Evolutionary conservation across 2,797 vertebrate species (phyloP).

Genomic region (Ataeniobius toweri): DNA sequence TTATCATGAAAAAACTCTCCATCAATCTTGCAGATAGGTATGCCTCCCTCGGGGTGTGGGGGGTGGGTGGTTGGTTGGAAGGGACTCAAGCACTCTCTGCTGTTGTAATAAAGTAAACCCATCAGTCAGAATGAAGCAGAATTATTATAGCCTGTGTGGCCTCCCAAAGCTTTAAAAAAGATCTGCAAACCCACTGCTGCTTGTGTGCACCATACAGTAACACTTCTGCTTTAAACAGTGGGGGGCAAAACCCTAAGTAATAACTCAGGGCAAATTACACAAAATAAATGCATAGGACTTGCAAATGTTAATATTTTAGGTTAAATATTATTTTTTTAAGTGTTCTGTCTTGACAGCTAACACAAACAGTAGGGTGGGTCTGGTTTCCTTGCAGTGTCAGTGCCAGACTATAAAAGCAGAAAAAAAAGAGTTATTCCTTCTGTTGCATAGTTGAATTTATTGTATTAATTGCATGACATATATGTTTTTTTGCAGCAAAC

Average conservation of each 20-base stretch:
- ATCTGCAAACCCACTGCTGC: conserved; percentile 60
- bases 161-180: conserved; percentile 51
- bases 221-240: conserved; percentile 40
- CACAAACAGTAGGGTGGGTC: no score
- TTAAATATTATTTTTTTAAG: no score
- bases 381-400: no score
- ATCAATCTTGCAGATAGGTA: conserved; percentile 79
- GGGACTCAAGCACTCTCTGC: conserved; percentile 59
- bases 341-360: no score
- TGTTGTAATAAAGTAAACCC: conserved; percentile 75
- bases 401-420: neutral
- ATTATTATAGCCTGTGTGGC: conserved; percentile 69
- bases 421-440: neutral
- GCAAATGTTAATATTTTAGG: no score
- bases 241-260: conserved; percentile 41
- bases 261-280: neutral
- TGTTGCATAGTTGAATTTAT: neutral
- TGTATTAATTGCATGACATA: neutral
- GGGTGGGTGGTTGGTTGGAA: neutral
- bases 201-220: conserved; percentile 49
- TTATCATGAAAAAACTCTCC: conserved; percentile 65
- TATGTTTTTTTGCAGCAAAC: neutral
- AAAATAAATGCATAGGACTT: no score
- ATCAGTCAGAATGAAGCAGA: conserved; percentile 72
- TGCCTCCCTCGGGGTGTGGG: conserved; percentile 72